A percentile compares a stretch with the other conserved stretches of the same genome.
Evolutionary conservation across 2,888 invertebrate genomes (phyloP).

Genomic region (Fragum fragum): DNA sequence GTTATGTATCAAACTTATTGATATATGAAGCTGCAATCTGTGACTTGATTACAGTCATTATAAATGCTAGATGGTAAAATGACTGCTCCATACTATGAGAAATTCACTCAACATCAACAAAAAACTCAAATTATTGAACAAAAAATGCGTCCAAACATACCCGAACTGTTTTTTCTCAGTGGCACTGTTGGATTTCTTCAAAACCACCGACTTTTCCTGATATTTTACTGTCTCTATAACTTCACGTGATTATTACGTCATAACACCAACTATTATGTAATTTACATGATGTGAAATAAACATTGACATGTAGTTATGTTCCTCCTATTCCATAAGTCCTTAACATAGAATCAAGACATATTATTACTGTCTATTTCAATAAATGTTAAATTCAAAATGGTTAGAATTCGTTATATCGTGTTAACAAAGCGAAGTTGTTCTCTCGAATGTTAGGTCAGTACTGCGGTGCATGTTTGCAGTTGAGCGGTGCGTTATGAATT

Average conservation of each 20-base stretch:
- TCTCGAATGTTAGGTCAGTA: slow-evolving; percentile 6
- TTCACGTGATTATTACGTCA: slow-evolving; percentile 1
- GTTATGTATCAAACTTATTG: no score
- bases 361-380: background rate
- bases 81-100: no score
- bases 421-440: background rate
- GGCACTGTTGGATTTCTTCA: background rate
- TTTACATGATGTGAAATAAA: background rate
- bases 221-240: background rate
- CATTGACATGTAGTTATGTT: background rate
- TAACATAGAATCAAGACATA: background rate
- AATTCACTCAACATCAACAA: background rate
- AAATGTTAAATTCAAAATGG: background rate
- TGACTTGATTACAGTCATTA: no score
- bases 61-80: no score
- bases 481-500: slow-evolving; percentile 63
- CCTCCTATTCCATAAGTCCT: background rate
- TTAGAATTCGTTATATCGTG: background rate
- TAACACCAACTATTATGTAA: background rate
- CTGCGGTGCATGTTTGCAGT: slow-evolving; percentile 32
- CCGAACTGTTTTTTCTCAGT: background rate
- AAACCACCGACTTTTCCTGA: background rate
- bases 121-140: background rate
- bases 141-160: background rate
- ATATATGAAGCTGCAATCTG: no score